These are phyloP conservation scores for Hycleus cichorii DNA, from an alignment of 1,140 invertebrate species.

Conservation along the genomic window DNA sequence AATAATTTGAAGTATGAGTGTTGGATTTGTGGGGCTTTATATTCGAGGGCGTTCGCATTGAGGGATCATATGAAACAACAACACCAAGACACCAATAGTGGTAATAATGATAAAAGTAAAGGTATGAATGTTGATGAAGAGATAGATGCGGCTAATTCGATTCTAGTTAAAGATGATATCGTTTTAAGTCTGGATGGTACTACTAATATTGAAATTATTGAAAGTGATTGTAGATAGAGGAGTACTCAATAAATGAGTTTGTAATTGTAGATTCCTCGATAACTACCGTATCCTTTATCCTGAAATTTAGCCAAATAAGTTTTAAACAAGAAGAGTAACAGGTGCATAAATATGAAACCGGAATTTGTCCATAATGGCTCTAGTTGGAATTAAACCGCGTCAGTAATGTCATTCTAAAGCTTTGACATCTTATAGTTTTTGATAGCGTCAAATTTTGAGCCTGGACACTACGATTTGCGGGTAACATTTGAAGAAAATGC, in stretches of 20 bases:
- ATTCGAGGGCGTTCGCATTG: constrained; percentile 61
- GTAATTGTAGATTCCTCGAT: no score
- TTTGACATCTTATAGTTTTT: no score
- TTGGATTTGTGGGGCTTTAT: constrained; percentile 62
- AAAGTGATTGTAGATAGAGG: neutral
- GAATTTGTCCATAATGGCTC: no score
- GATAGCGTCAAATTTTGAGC: no score
- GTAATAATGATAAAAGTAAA: constrained; percentile 18
- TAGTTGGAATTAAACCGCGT: no score
- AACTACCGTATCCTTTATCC: no score
- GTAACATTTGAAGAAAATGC: no score
- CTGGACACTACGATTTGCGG: no score
- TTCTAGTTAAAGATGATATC: constrained; percentile 14
- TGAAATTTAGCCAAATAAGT: no score
- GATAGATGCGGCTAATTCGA: constrained; percentile 12
- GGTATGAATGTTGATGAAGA: constrained; percentile 11
- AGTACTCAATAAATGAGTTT: neutral
- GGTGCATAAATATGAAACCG: no score
- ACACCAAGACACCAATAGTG: constrained; percentile 39
- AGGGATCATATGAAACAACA: constrained; percentile 60
- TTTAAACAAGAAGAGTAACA: no score
- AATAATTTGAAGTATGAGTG: constrained; percentile 65
- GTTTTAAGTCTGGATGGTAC: constrained; percentile 5
- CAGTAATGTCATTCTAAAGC: no score
- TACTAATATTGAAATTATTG: constrained; percentile 5